Percentiles rank a stretch among this genome's conserved stretches.
phyloP scores from a whole-genome alignment of 1,140 invertebrate species.

The Zaprionus vittiger region DNA sequence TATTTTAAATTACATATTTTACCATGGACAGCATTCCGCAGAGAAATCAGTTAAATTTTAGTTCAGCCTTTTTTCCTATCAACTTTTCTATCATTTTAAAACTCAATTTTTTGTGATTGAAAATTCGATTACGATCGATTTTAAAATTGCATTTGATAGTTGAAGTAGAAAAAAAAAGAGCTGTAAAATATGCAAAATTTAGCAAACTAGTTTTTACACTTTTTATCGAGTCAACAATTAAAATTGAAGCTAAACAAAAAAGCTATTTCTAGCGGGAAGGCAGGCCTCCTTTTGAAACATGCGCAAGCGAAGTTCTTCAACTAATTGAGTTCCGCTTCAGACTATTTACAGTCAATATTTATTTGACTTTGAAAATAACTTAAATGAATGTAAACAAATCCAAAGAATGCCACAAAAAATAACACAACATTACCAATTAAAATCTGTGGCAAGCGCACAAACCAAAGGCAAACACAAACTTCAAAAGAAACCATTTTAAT shows the following conservation, averaged over 20 bases:
- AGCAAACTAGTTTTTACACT: not conserved
- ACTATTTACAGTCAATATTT: conserved; percentile 22
- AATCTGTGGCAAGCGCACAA: conserved; percentile 43
- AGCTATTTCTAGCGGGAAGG: not conserved
- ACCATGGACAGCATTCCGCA: not conserved
- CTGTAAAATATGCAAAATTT: not conserved
- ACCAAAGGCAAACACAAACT: conserved; percentile 16
- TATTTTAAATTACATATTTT: conserved; percentile 4
- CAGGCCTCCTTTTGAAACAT: not conserved
- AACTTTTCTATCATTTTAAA: not conserved
- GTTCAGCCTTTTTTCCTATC: not conserved
- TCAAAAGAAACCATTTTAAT: conserved; percentile 30
- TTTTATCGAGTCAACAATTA: not conserved
- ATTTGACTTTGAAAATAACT: conserved; percentile 33
- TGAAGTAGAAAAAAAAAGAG: not conserved
- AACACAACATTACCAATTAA: conserved; percentile 63
- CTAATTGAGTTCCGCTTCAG: not conserved
- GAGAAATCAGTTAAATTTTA: not conserved
- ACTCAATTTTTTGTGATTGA: conserved; percentile 2
- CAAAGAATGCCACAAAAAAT: conserved; percentile 9
- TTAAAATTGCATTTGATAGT: not conserved
- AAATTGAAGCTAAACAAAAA: not conserved
- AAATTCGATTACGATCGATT: not conserved
- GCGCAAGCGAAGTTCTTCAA: not conserved
- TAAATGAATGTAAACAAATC: conserved; percentile 42